A percentile compares a stretch with the other conserved stretches of the same genome.
Conservation (phyloP, 2,797 vertebrate genomes). For the Australoheros facetus region DNA sequence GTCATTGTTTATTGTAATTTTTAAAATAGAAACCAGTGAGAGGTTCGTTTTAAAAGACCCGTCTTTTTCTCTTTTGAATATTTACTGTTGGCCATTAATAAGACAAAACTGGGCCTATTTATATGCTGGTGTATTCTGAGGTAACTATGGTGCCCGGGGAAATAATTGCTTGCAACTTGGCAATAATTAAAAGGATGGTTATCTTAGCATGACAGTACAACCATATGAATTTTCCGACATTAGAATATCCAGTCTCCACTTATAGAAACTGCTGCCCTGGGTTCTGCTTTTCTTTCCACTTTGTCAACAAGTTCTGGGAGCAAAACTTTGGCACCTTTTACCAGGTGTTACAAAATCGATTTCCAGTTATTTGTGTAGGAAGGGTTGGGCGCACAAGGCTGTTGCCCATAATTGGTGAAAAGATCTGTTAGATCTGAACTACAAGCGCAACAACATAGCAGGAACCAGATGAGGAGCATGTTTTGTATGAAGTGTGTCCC, state of each 20-base stretch:
- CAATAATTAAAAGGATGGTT: background rate
- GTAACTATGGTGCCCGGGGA: background rate
- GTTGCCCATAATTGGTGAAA: background rate
- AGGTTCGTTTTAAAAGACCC: background rate
- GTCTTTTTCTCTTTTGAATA: background rate
- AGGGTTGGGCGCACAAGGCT: background rate
- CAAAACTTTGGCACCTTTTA: background rate
- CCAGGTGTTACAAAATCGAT: background rate
- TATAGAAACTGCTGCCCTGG: background rate
- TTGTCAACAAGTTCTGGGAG: conserved; percentile 1
- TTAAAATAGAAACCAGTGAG: background rate
- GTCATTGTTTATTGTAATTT: no score
- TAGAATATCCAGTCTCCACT: background rate
- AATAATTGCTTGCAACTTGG: background rate
- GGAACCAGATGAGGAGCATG: background rate
- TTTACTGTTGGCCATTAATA: background rate
- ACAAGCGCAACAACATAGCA: background rate
- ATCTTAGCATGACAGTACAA: background rate
- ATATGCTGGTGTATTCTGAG: background rate
- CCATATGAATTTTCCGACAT: background rate
- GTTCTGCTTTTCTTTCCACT: background rate
- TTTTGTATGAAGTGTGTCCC: background rate
- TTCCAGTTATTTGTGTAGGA: background rate
- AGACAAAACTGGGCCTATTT: background rate
- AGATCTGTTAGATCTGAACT: background rate